phyloP scores from a whole-genome alignment of 2,113 vertebrate genomes.

The Saccopteryx leptura region DNA sequence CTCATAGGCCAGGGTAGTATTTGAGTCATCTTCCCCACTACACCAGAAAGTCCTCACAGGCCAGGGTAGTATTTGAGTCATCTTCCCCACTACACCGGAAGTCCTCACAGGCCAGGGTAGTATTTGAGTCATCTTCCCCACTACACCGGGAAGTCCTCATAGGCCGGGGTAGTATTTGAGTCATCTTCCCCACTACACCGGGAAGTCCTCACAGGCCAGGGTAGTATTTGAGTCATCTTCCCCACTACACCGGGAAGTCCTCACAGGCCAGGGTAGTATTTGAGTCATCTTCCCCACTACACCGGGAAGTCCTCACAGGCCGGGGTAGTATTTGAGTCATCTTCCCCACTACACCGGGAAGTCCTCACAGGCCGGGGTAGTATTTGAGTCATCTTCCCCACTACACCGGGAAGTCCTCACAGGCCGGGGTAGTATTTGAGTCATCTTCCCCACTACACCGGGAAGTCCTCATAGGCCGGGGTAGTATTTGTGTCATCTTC shows the following conservation, averaged over 20 bases:
- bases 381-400: background rate
- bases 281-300: background rate
- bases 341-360: too few species aligned
- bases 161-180: background rate
- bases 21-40: background rate
- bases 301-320: background rate
- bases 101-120: background rate
- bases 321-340: background rate
- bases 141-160: background rate
- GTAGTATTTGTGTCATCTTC: background rate
- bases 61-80: background rate
- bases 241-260: background rate
- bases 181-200: background rate
- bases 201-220: background rate
- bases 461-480: background rate
- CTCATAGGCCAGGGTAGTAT: background rate
- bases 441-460: background rate
- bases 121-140: background rate
- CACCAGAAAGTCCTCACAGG: background rate
- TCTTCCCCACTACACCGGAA: too few species aligned
- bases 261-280: background rate
- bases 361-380: background rate
- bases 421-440: background rate
- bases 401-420: background rate
- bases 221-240: background rate